A percentile compares a stretch with the other conserved stretches of the same genome.
phyloP scores from a whole-genome alignment of 2,797 vertebrate species.

The Brachyalestes nurse region DNA sequence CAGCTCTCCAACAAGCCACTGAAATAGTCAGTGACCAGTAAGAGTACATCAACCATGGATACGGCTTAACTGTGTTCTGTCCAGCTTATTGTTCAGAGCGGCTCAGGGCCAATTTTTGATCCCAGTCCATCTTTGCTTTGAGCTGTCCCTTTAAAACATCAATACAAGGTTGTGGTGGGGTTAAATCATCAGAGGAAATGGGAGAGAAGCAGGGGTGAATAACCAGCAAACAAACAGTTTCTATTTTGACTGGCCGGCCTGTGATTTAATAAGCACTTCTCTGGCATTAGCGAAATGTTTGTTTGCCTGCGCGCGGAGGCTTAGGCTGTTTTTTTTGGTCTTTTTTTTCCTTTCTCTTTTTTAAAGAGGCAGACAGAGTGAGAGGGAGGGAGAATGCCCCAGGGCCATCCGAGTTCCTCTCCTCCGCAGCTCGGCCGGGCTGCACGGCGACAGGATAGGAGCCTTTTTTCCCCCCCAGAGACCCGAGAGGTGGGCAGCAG shows the following conservation, averaged over 20 bases:
- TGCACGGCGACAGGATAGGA: slow-evolving; percentile 60
- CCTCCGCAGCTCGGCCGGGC: slow-evolving; percentile 63
- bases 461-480: slow-evolving; percentile 56
- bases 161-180: slow-evolving; percentile 57
- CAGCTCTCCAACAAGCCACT: neutral
- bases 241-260: slow-evolving; percentile 77
- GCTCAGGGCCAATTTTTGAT: neutral
- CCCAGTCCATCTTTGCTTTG: neutral
- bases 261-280: slow-evolving; percentile 79
- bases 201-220: slow-evolving; percentile 71
- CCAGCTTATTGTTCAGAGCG: neutral
- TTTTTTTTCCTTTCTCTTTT: slow-evolving; percentile 50
- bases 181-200: slow-evolving; percentile 73
- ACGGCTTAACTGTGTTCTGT: neutral
- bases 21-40: neutral
- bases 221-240: slow-evolving; percentile 75
- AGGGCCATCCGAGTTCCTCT: slow-evolving; percentile 61
- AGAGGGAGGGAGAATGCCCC: slow-evolving; percentile 62
- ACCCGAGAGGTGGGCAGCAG: slow-evolving; percentile 60
- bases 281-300: slow-evolving; percentile 70
- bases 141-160: slow-evolving; percentile 23
- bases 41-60: neutral
- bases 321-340: slow-evolving; percentile 45
- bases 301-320: slow-evolving; percentile 66
- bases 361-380: slow-evolving; percentile 55